Conservation (phyloP, 2,888 invertebrate species). For the Augiades crinisus region DNA sequence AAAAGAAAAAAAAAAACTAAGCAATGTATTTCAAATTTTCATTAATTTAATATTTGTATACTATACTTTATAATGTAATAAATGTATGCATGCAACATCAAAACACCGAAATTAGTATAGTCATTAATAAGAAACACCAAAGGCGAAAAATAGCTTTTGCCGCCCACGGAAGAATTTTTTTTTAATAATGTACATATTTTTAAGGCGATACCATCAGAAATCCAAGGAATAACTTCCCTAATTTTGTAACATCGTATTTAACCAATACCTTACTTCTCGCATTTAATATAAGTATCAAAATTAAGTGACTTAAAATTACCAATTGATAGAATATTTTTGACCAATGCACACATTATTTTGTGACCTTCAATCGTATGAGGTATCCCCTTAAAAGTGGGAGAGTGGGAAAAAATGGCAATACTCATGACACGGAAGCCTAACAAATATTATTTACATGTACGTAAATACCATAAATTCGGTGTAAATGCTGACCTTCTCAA, state of each 20-base stretch:
- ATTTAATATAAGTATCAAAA: no score
- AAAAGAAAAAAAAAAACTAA: neutral
- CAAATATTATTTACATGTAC: neutral
- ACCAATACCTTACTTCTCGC: no score
- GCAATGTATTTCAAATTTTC: neutral
- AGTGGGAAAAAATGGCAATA: neutral
- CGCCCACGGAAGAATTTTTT: neutral
- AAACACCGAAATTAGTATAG: slow-evolving; percentile 16
- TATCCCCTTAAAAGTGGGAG: neutral
- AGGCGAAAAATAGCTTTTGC: no score
- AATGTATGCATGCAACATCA: slow-evolving; percentile 12
- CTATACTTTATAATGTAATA: no score
- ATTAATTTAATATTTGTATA: neutral
- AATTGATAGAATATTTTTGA: no score
- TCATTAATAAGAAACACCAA: slow-evolving; percentile 9
- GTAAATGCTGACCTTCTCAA: slow-evolving; percentile 66
- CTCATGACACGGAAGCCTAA: neutral
- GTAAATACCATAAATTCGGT: no score
- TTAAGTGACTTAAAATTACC: no score
- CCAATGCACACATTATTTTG: no score
- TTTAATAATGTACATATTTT: neutral
- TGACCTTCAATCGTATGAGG: neutral
- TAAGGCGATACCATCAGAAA: neutral
- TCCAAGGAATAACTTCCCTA: no score
- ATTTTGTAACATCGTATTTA: no score